Percentiles rank a stretch among this genome's conserved stretches.
Conservation (phyloP, 1,140 invertebrate genomes). For the Saxidomus purpurata region DNA sequence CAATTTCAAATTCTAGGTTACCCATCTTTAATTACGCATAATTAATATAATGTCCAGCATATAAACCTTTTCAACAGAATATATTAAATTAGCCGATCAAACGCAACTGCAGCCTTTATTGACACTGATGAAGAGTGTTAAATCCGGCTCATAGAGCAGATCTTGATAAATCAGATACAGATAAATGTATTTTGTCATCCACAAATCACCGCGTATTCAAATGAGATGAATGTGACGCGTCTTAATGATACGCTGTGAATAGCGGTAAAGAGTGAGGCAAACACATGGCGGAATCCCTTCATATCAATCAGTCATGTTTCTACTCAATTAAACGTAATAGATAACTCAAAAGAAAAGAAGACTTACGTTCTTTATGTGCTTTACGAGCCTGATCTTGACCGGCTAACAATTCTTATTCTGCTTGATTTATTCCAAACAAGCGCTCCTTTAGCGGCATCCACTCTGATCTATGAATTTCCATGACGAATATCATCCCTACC, state of each 20-base stretch:
- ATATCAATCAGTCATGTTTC: slow-evolving; percentile 60
- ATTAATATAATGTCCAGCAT: slow-evolving; percentile 13
- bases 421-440: slow-evolving; percentile 46
- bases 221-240: slow-evolving; percentile 35
- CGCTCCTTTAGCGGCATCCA: neutral
- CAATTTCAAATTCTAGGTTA: too few relatives aligned
- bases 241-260: slow-evolving; percentile 52
- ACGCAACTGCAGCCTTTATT: slow-evolving; percentile 27
- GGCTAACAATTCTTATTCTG: slow-evolving; percentile 13
- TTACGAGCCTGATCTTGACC: slow-evolving; percentile 48
- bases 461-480: slow-evolving; percentile 59
- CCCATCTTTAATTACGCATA: neutral
- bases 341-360: slow-evolving; percentile 39
- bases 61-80: neutral
- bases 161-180: slow-evolving; percentile 52
- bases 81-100: slow-evolving; percentile 58
- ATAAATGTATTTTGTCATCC: slow-evolving; percentile 66
- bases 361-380: slow-evolving; percentile 52
- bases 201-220: slow-evolving; percentile 61
- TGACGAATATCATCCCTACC: slow-evolving; percentile 16
- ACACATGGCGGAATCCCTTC: slow-evolving; percentile 25
- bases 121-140: slow-evolving; percentile 46
- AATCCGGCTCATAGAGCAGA: slow-evolving; percentile 32
- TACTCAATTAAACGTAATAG: slow-evolving; percentile 61
- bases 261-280: neutral